These are phyloP conservation scores for Aspidiotus rigidus DNA, from an alignment of 2,888 invertebrate genomes.

Conservation along the genomic window DNA sequence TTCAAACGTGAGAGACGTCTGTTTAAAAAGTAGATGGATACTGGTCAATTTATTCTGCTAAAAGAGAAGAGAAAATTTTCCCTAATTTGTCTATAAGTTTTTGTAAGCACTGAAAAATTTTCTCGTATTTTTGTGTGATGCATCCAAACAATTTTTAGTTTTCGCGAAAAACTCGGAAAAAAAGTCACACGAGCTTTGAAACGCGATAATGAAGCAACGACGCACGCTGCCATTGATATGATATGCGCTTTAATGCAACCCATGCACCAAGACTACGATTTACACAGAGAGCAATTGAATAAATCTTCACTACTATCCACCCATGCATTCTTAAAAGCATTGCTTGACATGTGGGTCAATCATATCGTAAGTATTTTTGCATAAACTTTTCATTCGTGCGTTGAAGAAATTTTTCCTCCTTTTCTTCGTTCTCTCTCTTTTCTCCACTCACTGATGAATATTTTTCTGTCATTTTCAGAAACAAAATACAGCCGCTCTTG, in stretches of 20 bases:
- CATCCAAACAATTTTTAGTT: slow-evolving; percentile 49
- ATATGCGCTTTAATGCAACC: slow-evolving; percentile 97
- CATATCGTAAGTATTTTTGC: slow-evolving; percentile 66
- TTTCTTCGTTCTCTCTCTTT: slow-evolving; percentile 8
- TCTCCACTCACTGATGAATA: too few species aligned
- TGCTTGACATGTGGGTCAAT: slow-evolving; percentile 87
- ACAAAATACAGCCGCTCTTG: slow-evolving; percentile 86
- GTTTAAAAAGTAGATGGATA: too few species aligned
- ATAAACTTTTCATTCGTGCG: not conserved
- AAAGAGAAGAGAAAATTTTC: not conserved
- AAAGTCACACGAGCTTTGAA: slow-evolving; percentile 86
- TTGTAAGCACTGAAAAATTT: not conserved
- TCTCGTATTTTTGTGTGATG: not conserved
- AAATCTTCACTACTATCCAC: slow-evolving; percentile 91
- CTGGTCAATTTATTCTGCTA: too few species aligned
- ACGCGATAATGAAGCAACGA: slow-evolving; percentile 76
- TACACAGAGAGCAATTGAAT: slow-evolving; percentile 95
- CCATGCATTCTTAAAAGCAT: slow-evolving; percentile 78
- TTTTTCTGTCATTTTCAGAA: slow-evolving; percentile 57
- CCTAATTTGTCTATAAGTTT: not conserved
- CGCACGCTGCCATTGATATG: slow-evolving; percentile 94
- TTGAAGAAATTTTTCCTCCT: not conserved
- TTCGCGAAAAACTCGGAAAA: slow-evolving; percentile 88
- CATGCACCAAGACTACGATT: slow-evolving; percentile 91
- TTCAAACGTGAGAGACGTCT: not conserved